A percentile compares a stretch with the other conserved stretches of the same genome.
Evolutionary conservation across 2,797 vertebrate species (phyloP).

Genomic region (Pelodytes ibericus): DNA sequence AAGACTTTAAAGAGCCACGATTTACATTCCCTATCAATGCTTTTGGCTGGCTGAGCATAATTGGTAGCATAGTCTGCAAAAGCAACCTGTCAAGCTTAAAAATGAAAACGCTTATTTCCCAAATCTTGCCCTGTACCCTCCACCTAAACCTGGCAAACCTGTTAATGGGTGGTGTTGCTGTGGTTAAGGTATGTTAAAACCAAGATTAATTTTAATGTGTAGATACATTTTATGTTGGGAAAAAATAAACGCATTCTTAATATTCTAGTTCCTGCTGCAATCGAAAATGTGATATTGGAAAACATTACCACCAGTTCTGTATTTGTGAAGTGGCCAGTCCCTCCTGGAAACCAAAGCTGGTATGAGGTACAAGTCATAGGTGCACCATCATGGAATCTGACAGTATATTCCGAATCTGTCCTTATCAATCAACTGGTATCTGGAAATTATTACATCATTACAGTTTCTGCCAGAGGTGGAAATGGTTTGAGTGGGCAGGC

Average conservation of each 20-base stretch:
- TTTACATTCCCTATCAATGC: too few species aligned
- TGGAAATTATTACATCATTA: slow-evolving; percentile 27
- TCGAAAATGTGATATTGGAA: not conserved
- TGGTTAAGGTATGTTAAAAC: too few species aligned
- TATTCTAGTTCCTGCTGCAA: not conserved
- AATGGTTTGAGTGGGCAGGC: not conserved
- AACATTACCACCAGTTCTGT: slow-evolving; percentile 20
- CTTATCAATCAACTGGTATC: not conserved
- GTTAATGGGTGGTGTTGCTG: too few species aligned
- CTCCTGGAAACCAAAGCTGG: not conserved
- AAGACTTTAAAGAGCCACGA: too few species aligned
- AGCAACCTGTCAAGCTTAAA: too few species aligned
- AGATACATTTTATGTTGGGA: too few species aligned
- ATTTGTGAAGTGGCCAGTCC: slow-evolving; percentile 2
- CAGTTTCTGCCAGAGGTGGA: not conserved
- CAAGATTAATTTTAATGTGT: too few species aligned
- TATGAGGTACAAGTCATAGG: slow-evolving; percentile 1
- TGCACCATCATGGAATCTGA: not conserved
- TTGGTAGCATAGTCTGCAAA: too few species aligned
- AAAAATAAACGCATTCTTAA: not conserved
- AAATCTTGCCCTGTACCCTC: too few species aligned
- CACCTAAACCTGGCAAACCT: too few species aligned
- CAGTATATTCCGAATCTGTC: not conserved
- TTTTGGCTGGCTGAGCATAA: too few species aligned
- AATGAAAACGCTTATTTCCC: too few species aligned